These are phyloP conservation scores for Apis mellifera DNA, from an alignment of 1,140 invertebrate genomes.

Conservation along the genomic window Amel_HAv3.1 CM009942.2:11443501-11444000, in stretches of 20 bases:
- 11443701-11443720: background rate
- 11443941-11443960: no score
- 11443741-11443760: background rate
- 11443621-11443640: slow-evolving; percentile 16
- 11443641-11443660: background rate
- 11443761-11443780: background rate
- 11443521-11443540: slow-evolving; percentile 51
- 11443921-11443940: slow-evolving; percentile 71
- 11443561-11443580: slow-evolving; percentile 37
- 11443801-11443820: slow-evolving; percentile 74
- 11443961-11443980: slow-evolving; percentile 61
- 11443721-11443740: background rate
- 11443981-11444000: slow-evolving; percentile 73
- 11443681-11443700: no score
- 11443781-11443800: slow-evolving; percentile 74
- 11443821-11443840: slow-evolving; percentile 79
- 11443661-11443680: background rate
- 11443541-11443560: slow-evolving; percentile 55
- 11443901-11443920: slow-evolving; percentile 79
- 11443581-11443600: slow-evolving; percentile 32
- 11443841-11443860: slow-evolving; percentile 79
- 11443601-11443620: slow-evolving; percentile 44
- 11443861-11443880: slow-evolving; percentile 78
- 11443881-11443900: slow-evolving; percentile 73
- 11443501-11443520: slow-evolving; percentile 61